phyloP scores from a whole-genome alignment of 2,888 invertebrate genomes.

The Polydrusus pterygomalis region DNA sequence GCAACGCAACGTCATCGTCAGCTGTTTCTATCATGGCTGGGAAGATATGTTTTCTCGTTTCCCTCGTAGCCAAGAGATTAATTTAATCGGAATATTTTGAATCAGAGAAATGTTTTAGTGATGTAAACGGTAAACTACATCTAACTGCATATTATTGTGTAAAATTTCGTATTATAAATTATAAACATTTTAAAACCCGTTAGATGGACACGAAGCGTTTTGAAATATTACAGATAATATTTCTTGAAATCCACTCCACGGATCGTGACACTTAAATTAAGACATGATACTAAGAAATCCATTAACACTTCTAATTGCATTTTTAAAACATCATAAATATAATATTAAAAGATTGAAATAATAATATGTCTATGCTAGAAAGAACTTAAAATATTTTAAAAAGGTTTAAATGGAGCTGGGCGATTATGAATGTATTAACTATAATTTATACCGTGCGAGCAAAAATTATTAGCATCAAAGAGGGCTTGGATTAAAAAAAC shows the following conservation, averaged over 20 bases:
- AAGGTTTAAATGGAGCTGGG: no score
- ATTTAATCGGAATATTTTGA: slow-evolving; percentile 26
- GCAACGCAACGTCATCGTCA: no score
- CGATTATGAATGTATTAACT: no score
- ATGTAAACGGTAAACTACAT: slow-evolving; percentile 27
- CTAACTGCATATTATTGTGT: slow-evolving; percentile 23
- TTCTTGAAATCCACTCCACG: slow-evolving; percentile 23
- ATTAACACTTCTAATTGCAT: slow-evolving; percentile 28
- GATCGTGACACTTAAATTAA: slow-evolving; percentile 28
- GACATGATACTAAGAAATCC: slow-evolving; percentile 29
- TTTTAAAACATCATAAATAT: background rate
- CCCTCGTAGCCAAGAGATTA: background rate
- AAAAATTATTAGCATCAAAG: no score
- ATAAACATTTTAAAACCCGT: slow-evolving; percentile 32
- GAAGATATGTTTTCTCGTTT: no score
- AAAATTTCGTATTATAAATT: slow-evolving; percentile 31
- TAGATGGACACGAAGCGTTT: slow-evolving; percentile 17
- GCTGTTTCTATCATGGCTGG: no score
- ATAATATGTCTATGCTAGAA: background rate
- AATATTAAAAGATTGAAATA: background rate
- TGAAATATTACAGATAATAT: slow-evolving; percentile 41
- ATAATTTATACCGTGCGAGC: no score
- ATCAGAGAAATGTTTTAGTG: slow-evolving; percentile 29
- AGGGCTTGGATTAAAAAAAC: no score
- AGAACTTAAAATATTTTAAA: background rate